These are phyloP conservation scores for Paragorgia papillata DNA, from an alignment of 92 coral and sea anemone genomes.

Conservation along the genomic window DNA sequence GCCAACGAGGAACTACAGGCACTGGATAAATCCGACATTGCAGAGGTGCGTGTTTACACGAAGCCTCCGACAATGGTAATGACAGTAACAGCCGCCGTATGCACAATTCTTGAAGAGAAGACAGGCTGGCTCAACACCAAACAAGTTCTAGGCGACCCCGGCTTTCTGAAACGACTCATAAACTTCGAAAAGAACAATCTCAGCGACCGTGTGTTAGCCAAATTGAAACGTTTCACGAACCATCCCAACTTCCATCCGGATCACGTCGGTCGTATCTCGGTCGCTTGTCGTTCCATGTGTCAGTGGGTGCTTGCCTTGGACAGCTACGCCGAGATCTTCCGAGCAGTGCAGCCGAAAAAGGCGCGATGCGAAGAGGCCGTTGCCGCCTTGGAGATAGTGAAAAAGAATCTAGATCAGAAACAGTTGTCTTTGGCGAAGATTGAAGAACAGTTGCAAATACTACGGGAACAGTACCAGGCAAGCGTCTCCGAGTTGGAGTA, in stretches of 20 bases:
- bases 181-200: constrained; percentile 78
- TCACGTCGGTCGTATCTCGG: constrained; percentile 91
- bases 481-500: constrained; percentile 82
- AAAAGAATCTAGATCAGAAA: constrained; percentile 78
- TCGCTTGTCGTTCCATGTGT: constrained; percentile 96
- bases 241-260: constrained; percentile 95
- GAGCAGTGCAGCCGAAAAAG: constrained; percentile 91
- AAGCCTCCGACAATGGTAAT: constrained; percentile 98
- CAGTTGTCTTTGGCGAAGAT: constrained; percentile 81
- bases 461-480: constrained; percentile 84
- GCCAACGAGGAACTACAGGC: constrained; percentile 85
- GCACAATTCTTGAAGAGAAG: constrained; percentile 88
- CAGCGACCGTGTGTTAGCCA: constrained; percentile 72
- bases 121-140: constrained; percentile 96
- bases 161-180: constrained; percentile 87
- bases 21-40: constrained; percentile 93
- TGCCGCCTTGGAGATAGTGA: constrained; percentile 72
- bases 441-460: constrained; percentile 82
- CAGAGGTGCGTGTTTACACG: constrained; percentile 98
- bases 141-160: constrained; percentile 79
- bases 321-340: constrained; percentile 93
- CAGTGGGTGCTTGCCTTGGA: constrained; percentile 96
- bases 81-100: constrained; percentile 93
- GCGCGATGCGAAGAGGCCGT: constrained; percentile 90
- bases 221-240: constrained; percentile 66